Evolutionary conservation across 2,797 vertebrate genomes (phyloP).

Genomic region (Etheostoma nigrum): DNA sequence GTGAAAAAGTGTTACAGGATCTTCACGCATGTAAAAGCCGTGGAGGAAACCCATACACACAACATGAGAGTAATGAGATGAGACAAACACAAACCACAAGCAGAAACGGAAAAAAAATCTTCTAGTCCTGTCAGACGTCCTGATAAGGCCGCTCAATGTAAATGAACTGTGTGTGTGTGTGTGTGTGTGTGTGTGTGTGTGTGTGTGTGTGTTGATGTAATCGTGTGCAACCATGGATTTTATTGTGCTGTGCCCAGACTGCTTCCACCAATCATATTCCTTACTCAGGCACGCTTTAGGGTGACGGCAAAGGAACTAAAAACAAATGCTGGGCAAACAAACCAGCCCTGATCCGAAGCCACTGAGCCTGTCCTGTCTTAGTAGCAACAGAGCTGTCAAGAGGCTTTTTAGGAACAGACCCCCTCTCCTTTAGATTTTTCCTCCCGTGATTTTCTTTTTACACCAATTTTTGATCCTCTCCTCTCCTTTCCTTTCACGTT

Average conservation of each 20-base stretch:
- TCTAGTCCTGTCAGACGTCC: constrained; percentile 27
- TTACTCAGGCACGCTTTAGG: constrained; percentile 71
- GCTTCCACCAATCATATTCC: constrained; percentile 72
- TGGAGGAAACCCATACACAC: constrained; percentile 46
- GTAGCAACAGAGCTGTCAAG: constrained; percentile 61
- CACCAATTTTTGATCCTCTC: constrained; percentile 18
- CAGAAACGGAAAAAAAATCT: constrained; percentile 29
- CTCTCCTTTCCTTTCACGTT: constrained; percentile 24
- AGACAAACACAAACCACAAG: constrained; percentile 53
- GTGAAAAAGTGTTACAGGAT: constrained; percentile 27
- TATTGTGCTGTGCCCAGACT: constrained; percentile 47
- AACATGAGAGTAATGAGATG: constrained; percentile 47
- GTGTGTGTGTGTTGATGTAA: constrained; percentile 13
- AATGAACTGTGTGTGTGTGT: constrained; percentile 3
- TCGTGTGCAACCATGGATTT: constrained; percentile 42
- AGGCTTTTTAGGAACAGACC: constrained; percentile 57
- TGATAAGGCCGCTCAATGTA: constrained; percentile 22
- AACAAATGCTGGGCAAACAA: constrained; percentile 65
- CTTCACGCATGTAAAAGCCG: constrained; percentile 24
- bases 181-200: constrained; percentile 11
- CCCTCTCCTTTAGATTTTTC: constrained; percentile 12
- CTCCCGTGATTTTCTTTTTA: constrained; percentile 29
- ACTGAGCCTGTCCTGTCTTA: constrained; percentile 50
- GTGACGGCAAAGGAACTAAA: constrained; percentile 69
- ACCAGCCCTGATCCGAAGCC: constrained; percentile 55